These are phyloP conservation scores for human DNA, from an alignment of 2,113 vertebrate genomes.

Conservation along the genomic window GRCh38 chr2:8310501-8311000, in stretches of 20 bases:
- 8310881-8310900: conserved; percentile 30
- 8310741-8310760: background rate
- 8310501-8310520: no score
- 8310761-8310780: background rate
- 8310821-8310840: conserved; percentile 53
- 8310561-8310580: background rate
- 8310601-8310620: fast-evolving
- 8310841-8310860: conserved; percentile 58
- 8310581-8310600: background rate
- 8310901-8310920: background rate
- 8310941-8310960: conserved; percentile 21
- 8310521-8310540: no score
- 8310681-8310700: background rate
- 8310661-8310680: background rate
- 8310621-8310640: background rate
- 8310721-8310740: background rate
- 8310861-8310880: background rate
- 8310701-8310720: fast-evolving
- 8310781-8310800: background rate
- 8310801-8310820: conserved; percentile 53
- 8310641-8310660: fast-evolving
- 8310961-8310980: background rate
- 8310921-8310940: background rate
- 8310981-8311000: background rate
- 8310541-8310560: background rate